Evolutionary conservation across 2,797 vertebrate species (phyloP).

Genomic region (Poliocrania exsul): DNA sequence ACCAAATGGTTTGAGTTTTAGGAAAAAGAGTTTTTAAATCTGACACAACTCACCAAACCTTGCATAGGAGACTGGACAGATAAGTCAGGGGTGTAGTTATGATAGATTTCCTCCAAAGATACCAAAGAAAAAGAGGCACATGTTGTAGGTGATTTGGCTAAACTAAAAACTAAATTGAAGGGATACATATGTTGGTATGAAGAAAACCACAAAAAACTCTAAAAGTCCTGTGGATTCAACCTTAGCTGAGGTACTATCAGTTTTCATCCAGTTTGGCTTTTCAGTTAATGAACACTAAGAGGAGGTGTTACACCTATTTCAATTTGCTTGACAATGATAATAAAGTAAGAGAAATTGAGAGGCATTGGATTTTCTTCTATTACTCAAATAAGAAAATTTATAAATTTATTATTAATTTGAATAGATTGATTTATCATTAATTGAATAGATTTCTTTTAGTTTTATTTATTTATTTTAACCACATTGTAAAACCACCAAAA

Average conservation of each 20-base stretch:
- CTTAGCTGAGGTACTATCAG: not conserved
- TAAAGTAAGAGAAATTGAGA: not conserved
- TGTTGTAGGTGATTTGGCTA: not conserved
- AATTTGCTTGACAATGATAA: not conserved
- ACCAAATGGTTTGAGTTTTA: not conserved
- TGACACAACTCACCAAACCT: not conserved
- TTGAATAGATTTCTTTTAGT: not conserved
- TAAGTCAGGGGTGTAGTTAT: not conserved
- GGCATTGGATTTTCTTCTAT: not conserved
- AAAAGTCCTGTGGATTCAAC: not conserved
- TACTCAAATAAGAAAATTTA: not conserved
- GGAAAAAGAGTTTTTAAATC: not conserved
- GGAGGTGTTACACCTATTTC: not conserved
- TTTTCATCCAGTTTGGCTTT: not conserved
- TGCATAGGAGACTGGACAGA: not conserved
- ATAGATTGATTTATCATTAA: not conserved
- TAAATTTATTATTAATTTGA: not conserved
- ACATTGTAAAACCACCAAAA: not conserved
- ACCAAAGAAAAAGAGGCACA: not conserved
- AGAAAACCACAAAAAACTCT: not conserved
- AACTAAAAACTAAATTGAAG: not conserved
- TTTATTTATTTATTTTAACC: not conserved
- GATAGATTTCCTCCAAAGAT: not conserved
- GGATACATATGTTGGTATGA: not conserved
- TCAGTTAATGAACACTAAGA: not conserved